Evolutionary conservation across 2,113 vertebrate genomes (phyloP).

Genomic region (Beaufortia kweichowensis): DNA sequence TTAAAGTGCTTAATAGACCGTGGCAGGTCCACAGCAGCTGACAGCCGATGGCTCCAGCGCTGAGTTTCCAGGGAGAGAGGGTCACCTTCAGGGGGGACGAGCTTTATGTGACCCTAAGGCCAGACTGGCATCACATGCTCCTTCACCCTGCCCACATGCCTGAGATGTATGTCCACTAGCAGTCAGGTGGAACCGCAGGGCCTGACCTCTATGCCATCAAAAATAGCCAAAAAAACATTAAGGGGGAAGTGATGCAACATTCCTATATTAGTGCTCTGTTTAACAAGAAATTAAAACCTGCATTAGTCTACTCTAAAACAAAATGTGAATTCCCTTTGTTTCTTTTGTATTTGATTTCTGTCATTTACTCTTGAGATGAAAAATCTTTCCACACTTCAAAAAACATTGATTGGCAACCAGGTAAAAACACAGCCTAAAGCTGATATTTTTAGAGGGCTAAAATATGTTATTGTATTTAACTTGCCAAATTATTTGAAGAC

Average conservation of each 20-base stretch:
- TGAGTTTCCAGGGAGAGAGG: slow-evolving; percentile 60
- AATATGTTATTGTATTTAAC: slow-evolving; percentile 45
- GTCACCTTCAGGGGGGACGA: slow-evolving; percentile 73
- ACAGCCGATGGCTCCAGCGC: slow-evolving; percentile 58
- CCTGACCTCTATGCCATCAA: slow-evolving; percentile 47
- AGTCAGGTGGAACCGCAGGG: slow-evolving; percentile 65
- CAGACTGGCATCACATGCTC: slow-evolving; percentile 53
- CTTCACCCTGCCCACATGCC: slow-evolving; percentile 55
- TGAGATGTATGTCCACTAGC: slow-evolving; percentile 60
- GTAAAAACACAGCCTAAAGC: slow-evolving; percentile 15
- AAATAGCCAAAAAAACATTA: slow-evolving; percentile 42
- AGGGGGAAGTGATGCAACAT: slow-evolving; percentile 23
- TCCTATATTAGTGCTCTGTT: background rate
- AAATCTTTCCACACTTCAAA: slow-evolving; percentile 24
- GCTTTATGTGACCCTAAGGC: slow-evolving; percentile 64
- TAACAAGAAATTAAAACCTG: background rate
- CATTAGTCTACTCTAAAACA: slow-evolving; percentile 12
- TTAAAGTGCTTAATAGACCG: slow-evolving; percentile 75
- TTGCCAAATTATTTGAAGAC: slow-evolving; percentile 53
- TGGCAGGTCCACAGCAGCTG: slow-evolving; percentile 63
- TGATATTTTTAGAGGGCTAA: slow-evolving; percentile 49
- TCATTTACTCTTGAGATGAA: slow-evolving; percentile 39
- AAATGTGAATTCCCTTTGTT: slow-evolving; percentile 23
- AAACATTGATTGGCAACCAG: slow-evolving; percentile 17
- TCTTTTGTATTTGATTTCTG: slow-evolving; percentile 43